These are phyloP conservation scores for Gastrophryne carolinensis DNA, from an alignment of 2,797 vertebrate genomes.

Conservation along the genomic window DNA sequence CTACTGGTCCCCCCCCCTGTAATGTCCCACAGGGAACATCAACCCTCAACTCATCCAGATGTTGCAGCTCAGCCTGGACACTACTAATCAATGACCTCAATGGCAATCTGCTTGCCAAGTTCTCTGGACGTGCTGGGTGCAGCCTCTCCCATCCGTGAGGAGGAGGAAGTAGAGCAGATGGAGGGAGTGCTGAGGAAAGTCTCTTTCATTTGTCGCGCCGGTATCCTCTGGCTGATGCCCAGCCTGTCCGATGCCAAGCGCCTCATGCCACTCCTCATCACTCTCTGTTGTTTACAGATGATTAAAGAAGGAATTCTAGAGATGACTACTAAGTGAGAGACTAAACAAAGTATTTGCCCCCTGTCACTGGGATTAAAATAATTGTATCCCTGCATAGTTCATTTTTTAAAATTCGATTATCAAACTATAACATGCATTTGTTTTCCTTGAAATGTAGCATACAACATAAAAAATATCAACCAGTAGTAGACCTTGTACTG, in stretches of 20 bases:
- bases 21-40: neutral
- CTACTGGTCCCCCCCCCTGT: neutral
- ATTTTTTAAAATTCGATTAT: no score
- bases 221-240: neutral
- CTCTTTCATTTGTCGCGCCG: neutral
- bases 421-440: no score
- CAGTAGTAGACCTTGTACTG: no score
- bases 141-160: neutral
- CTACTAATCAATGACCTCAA: neutral
- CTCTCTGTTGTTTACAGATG: no score
- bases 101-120: neutral
- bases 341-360: no score
- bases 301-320: no score
- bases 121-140: neutral
- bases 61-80: neutral
- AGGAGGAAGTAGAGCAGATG: conserved; percentile 29
- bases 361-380: no score
- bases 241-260: no score
- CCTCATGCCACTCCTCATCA: neutral
- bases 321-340: no score
- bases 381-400: no score
- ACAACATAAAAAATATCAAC: no score
- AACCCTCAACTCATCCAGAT: conserved; percentile 9
- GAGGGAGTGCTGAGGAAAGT: conserved; percentile 15
- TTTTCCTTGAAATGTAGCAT: no score